Evolutionary conservation across 30 jellyfish, hydroid and myxozoan genomes (phyloP), one percentile per base, ranked within the genome.

Genomic region (Aurelia aurita): DNA sequence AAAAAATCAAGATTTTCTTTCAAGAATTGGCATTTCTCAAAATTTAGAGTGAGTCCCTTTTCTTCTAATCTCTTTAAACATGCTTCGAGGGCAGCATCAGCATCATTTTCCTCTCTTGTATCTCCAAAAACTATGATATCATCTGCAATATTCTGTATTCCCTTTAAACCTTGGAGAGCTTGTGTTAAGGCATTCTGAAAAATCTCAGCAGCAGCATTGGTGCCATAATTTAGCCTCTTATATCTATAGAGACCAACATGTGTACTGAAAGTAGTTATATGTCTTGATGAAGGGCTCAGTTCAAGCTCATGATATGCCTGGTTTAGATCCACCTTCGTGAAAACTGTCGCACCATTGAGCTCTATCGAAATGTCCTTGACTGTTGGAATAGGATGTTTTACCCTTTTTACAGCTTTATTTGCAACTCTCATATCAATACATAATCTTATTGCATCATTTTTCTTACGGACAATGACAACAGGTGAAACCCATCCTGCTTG

Each of bases 221-320:
- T 75, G 54, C 87, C 87, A 59, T 20, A 75, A 75, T 58, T 54
- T 20, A 75, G 77, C 7, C 77, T 26, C 43, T 59, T 58, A 44
- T 58, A 59, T 49, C 87, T 23, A 59, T 47, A 75, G 15, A 75
- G 58, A 75, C 87, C 87, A 75, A 39, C 51, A 54, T 75, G 63
- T 47, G 87, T 75, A 19, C 78, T 59, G 57, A 75, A 75, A 29
- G 87, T 75, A 55, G 87, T 75, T 26, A 75, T 59, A 23, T 59
- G 39, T 4, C 87, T 58, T 10, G 78, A 45, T 25, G 22, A 25
- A 45, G 86, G 86, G 25, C 46, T 23, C 15, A 75, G 76, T 53
- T 75, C 79, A 23, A 75, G 67, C 76, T 75, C 78, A 44, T 75
- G 87, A 58, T 53, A 75, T 8, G 79, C 87, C 39, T 75, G 77